phyloP scores from a whole-genome alignment of 2,113 vertebrate species.

The Nettapus auritus region DNA sequence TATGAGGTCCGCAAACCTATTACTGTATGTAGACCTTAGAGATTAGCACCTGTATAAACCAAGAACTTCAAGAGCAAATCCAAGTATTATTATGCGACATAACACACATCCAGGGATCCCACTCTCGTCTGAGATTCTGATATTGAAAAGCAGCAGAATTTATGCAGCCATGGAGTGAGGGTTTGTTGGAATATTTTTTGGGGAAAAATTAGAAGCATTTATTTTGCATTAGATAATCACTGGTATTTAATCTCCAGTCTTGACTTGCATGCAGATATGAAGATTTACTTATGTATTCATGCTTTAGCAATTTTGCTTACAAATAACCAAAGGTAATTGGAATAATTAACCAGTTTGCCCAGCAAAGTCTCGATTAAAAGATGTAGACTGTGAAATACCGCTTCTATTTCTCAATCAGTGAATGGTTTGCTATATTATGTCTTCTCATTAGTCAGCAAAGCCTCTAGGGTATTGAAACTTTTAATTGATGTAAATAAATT shows the following conservation, averaged over 20 bases:
- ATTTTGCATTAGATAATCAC: slow-evolving; percentile 20
- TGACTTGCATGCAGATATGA: slow-evolving; percentile 48
- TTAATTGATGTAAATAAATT: slow-evolving; percentile 45
- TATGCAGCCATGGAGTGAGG: neutral
- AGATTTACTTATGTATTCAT: slow-evolving; percentile 53
- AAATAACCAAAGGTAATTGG: slow-evolving; percentile 55
- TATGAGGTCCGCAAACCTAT: neutral
- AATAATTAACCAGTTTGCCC: slow-evolving; percentile 59
- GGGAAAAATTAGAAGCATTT: neutral
- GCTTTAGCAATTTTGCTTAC: slow-evolving; percentile 53
- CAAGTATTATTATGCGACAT: neutral
- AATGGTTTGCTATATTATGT: slow-evolving; percentile 43
- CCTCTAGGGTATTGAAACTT: slow-evolving; percentile 51
- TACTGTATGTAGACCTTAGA: slow-evolving; percentile 12
- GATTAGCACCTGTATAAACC: slow-evolving; percentile 53
- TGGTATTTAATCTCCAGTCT: slow-evolving; percentile 43
- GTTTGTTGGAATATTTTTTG: neutral
- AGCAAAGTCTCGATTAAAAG: slow-evolving; percentile 51
- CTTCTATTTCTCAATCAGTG: slow-evolving; percentile 41
- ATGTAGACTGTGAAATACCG: slow-evolving; percentile 21
- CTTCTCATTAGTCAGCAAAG: slow-evolving; percentile 50
- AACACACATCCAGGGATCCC: neutral
- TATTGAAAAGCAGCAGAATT: slow-evolving; percentile 12
- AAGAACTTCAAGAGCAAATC: slow-evolving; percentile 25
- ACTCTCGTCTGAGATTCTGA: slow-evolving; percentile 1